Evolutionary conservation across 2,888 invertebrate genomes (phyloP).

Genomic region (Rhopalosiphum nymphaeae): DNA sequence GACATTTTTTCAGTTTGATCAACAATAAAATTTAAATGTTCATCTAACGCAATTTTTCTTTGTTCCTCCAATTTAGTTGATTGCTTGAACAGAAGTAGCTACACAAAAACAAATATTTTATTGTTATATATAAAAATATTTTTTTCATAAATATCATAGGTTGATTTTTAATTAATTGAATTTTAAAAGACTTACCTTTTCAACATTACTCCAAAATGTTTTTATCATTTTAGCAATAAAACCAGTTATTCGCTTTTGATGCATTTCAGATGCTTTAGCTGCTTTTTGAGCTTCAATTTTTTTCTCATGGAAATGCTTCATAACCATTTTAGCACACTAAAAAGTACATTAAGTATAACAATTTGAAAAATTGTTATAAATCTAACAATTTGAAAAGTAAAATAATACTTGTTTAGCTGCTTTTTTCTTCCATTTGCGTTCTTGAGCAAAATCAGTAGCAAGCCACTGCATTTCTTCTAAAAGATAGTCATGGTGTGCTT

Average conservation of each 20-base stretch:
- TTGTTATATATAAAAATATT: background rate
- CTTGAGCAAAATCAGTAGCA: constrained; percentile 96
- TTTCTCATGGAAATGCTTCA: constrained; percentile 92
- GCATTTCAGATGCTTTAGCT: constrained; percentile 90
- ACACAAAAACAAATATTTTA: constrained; percentile 66
- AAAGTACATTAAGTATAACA: constrained; percentile 61
- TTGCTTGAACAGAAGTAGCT: constrained; percentile 94
- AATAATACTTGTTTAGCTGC: constrained; percentile 85
- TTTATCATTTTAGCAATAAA: constrained; percentile 93
- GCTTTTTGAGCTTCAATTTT: constrained; percentile 90
- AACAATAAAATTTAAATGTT: constrained; percentile 97
- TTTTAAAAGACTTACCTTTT: constrained; percentile 77
- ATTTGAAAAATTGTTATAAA: background rate
- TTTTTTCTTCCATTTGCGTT: constrained; percentile 97
- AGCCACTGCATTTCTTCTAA: constrained; percentile 99
- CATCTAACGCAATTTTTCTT: constrained; percentile 93
- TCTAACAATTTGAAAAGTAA: background rate
- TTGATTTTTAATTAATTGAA: too few relatives aligned
- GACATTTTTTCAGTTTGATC: constrained; percentile 99
- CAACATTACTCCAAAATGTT: constrained; percentile 96
- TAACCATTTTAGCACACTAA: constrained; percentile 88
- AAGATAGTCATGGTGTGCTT: constrained; percentile 98
- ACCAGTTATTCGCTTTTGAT: constrained; percentile 87
- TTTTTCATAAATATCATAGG: background rate
- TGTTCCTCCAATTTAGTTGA: constrained; percentile 93